A percentile compares a stretch with the other conserved stretches of the same genome.
phyloP scores from a whole-genome alignment of 2,113 vertebrate genomes.

The Dryoscopus gambensis region DNA sequence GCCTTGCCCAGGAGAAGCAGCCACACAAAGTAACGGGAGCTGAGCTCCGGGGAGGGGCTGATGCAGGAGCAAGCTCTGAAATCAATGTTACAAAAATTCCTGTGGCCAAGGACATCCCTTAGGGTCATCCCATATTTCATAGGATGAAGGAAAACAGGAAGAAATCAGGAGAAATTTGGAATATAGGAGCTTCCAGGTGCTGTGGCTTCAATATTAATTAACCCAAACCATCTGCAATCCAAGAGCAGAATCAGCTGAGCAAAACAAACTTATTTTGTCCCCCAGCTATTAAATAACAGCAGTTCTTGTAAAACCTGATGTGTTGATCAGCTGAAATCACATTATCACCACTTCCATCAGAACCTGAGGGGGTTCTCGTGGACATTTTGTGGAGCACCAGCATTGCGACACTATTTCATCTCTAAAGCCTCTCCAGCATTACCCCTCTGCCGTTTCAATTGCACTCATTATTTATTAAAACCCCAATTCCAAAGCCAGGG shows the following conservation, averaged over 20 bases:
- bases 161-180: neutral
- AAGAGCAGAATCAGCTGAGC: neutral
- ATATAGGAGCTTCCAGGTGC: neutral
- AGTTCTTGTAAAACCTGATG: neutral
- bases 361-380: accelerated
- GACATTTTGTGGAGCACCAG: neutral
- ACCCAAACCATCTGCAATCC: neutral
- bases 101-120: neutral
- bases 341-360: neutral
- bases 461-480: neutral
- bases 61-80: neutral
- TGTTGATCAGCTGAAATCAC: neutral
- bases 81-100: neutral
- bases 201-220: neutral
- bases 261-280: neutral
- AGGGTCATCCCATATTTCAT: accelerated
- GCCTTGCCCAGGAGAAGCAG: neutral
- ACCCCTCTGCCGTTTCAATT: neutral
- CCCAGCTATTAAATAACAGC: neutral
- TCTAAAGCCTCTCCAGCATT: neutral
- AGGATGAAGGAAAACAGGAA: neutral
- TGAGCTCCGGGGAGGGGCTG: neutral
- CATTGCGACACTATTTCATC: neutral
- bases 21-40: neutral
- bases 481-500: neutral